phyloP scores from a whole-genome alignment of 2,797 vertebrate genomes.

The Myripristis jacobus region DNA sequence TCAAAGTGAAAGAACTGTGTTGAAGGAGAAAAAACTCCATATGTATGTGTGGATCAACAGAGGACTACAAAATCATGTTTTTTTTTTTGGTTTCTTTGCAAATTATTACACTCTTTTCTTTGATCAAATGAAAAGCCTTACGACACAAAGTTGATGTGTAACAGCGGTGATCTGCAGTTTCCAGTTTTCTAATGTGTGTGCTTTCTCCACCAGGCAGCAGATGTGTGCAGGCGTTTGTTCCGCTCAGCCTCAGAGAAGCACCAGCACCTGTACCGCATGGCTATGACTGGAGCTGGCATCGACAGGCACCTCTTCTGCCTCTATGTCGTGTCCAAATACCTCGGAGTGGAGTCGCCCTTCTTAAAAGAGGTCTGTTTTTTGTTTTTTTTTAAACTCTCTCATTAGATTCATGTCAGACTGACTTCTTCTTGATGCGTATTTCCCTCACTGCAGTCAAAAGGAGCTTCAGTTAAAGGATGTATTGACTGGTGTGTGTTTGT shows the following conservation, averaged over 20 bases:
- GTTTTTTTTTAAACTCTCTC: neutral
- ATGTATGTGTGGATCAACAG: too few species aligned
- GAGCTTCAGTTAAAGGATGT: conserved; percentile 7
- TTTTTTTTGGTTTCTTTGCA: too few species aligned
- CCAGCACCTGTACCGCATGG: conserved; percentile 86
- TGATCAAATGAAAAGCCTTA: neutral
- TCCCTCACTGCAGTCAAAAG: neutral
- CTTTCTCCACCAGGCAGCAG: conserved; percentile 68
- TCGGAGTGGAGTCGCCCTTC: conserved; percentile 89
- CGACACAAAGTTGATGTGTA: neutral
- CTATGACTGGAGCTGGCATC: conserved; percentile 89
- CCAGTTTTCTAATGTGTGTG: conserved; percentile 9
- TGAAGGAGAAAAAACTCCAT: too few species aligned
- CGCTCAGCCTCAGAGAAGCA: conserved; percentile 86
- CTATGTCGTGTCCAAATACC: conserved; percentile 89
- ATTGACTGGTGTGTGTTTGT: conserved; percentile 41
- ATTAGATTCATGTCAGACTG: neutral
- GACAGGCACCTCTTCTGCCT: conserved; percentile 94
- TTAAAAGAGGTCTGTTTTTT: conserved; percentile 85
- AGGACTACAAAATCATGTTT: too few species aligned
- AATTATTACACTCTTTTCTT: too few species aligned
- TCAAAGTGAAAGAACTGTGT: too few species aligned
- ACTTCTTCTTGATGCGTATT: neutral
- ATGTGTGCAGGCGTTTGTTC: conserved; percentile 83
- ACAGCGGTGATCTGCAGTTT: neutral